Evolutionary conservation across 37 sponge, comb jelly and placozoan species (phyloP).

Genomic region (Ianthella basta): DNA sequence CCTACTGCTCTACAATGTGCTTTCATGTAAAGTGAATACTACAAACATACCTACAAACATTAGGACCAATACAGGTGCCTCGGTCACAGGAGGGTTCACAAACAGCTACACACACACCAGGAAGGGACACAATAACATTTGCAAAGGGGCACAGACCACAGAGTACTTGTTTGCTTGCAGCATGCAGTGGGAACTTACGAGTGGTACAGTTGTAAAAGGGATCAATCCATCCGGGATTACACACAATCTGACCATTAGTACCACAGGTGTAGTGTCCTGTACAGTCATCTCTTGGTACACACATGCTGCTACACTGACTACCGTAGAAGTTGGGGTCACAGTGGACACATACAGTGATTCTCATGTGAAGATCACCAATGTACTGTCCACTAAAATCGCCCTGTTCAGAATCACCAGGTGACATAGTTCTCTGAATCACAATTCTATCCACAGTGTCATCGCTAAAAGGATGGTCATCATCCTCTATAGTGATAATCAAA

Average conservation of each 20-base stretch:
- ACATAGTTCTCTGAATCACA: too few species aligned
- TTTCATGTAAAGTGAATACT: too few species aligned
- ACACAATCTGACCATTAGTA: constrained; percentile 42
- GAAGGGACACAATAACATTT: background rate
- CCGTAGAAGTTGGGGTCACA: constrained; percentile 65
- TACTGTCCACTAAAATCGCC: too few species aligned
- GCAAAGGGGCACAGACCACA: background rate
- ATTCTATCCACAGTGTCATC: too few species aligned
- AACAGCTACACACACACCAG: constrained; percentile 4
- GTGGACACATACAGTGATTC: background rate
- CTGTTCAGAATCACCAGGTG: too few species aligned
- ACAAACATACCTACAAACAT: constrained; percentile 18
- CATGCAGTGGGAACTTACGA: constrained; percentile 34
- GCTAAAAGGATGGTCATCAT: too few species aligned
- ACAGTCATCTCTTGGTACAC: constrained; percentile 25
- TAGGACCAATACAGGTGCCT: constrained; percentile 8
- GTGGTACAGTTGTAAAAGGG: constrained; percentile 31
- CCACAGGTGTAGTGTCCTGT: constrained; percentile 57
- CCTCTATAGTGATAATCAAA: too few species aligned
- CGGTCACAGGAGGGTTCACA: background rate
- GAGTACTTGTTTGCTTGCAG: background rate
- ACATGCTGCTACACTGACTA: constrained; percentile 30
- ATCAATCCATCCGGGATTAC: constrained; percentile 38
- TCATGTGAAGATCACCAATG: background rate
- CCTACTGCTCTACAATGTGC: too few species aligned